Percentiles rank a stretch among this genome's conserved stretches.
Evolutionary conservation across 2,797 vertebrate genomes (phyloP).

Genomic region (Iguana delicatissima): DNA sequence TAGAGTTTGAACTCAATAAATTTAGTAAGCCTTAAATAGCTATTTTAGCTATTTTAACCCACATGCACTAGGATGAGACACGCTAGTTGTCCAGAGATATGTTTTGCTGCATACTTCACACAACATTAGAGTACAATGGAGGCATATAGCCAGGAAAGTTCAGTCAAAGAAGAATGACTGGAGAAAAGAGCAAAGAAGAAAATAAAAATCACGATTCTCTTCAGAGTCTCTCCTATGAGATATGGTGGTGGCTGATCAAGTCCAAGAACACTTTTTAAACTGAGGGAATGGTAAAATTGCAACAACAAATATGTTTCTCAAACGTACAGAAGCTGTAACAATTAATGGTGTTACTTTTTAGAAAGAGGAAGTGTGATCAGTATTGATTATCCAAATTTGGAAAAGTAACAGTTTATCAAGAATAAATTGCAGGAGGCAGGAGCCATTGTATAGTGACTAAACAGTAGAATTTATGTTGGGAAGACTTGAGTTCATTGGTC

Average conservation of each 20-base stretch:
- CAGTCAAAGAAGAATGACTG: neutral
- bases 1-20: no score
- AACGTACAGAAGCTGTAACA: neutral
- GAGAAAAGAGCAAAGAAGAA: neutral
- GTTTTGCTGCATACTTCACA: no score
- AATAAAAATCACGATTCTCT: neutral
- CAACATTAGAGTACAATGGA: neutral
- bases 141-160: neutral
- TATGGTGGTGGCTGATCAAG: neutral
- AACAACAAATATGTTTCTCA: neutral
- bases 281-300: neutral
- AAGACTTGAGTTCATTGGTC: neutral
- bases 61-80: no score
- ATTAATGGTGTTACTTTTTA: neutral
- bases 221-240: neutral
- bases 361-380: neutral
- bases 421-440: neutral
- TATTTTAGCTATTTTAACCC: no score
- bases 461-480: no score
- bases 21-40: no score
- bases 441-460: neutral
- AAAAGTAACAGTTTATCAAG: neutral
- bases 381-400: neutral
- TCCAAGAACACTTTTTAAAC: neutral
- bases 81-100: no score